Evolutionary conservation across 2,113 vertebrate genomes (phyloP).

Genomic region (Erinaceus europaeus): DNA sequence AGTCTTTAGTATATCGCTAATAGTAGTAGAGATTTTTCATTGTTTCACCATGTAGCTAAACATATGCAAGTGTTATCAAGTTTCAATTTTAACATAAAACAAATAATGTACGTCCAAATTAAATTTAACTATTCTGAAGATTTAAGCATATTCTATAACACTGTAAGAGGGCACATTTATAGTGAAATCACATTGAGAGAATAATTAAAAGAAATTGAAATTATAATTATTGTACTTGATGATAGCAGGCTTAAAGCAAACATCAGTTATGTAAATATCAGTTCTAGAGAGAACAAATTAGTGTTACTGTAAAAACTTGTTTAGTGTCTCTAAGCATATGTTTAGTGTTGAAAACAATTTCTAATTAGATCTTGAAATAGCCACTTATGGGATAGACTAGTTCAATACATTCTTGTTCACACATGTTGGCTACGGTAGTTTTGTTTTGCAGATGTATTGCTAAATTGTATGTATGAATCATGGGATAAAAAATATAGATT

Average conservation of each 20-base stretch:
- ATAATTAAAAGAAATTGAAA: slow-evolving; percentile 23
- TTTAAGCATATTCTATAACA: not conserved
- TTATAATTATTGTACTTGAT: not conserved
- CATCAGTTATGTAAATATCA: not conserved
- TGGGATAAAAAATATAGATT: slow-evolving; percentile 10
- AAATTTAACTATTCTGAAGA: not conserved
- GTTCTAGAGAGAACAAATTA: slow-evolving; percentile 13
- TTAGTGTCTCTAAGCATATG: not conserved
- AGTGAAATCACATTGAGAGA: not conserved
- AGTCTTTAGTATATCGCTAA: too few species aligned
- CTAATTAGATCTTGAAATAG: slow-evolving; percentile 32
- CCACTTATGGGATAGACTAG: not conserved
- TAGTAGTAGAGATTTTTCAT: not conserved
- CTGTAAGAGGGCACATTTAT: not conserved
- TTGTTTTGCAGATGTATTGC: slow-evolving; percentile 18
- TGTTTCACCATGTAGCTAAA: not conserved
- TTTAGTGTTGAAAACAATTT: slow-evolving; percentile 39
- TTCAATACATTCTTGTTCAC: slow-evolving; percentile 17
- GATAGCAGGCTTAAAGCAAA: not conserved
- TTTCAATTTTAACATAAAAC: slow-evolving; percentile 26
- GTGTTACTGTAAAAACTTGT: not conserved
- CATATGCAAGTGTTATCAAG: not conserved
- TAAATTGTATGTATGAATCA: slow-evolving; percentile 5
- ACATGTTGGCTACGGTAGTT: not conserved
- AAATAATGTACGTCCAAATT: not conserved